phyloP scores from a whole-genome alignment of 2,113 vertebrate species.

The Canis aureus region DNA sequence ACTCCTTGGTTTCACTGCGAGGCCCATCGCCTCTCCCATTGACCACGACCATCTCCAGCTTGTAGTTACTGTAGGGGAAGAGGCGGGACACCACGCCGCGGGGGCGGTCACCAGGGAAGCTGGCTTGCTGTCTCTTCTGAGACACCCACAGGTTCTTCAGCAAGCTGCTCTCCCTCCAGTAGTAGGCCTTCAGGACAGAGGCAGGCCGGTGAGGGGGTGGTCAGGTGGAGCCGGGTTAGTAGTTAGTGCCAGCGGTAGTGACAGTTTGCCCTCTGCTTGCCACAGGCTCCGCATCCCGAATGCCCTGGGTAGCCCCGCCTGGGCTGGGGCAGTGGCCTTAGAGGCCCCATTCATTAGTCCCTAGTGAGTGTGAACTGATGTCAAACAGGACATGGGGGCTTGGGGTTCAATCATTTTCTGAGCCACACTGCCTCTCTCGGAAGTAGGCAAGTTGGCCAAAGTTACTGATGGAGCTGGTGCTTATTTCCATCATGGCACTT shows the following conservation, averaged over 20 bases:
- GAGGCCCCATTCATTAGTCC: background rate
- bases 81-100: slow-evolving; percentile 92
- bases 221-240: slow-evolving; percentile 68
- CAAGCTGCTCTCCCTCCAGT: slow-evolving; percentile 96
- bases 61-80: slow-evolving; percentile 96
- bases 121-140: slow-evolving; percentile 92
- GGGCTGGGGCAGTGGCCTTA: background rate
- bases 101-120: slow-evolving; percentile 90
- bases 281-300: slow-evolving; percentile 12
- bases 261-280: slow-evolving; percentile 55
- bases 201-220: slow-evolving; percentile 78
- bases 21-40: slow-evolving; percentile 94
- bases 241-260: slow-evolving; percentile 69
- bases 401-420: background rate
- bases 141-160: slow-evolving; percentile 93
- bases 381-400: background rate
- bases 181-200: slow-evolving; percentile 92
- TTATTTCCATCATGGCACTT: background rate
- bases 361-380: background rate
- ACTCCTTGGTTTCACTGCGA: slow-evolving; percentile 93
- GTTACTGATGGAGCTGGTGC: background rate
- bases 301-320: background rate
- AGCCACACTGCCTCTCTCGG: background rate
- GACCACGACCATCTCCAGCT: slow-evolving; percentile 96
- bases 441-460: background rate